A percentile compares a stretch with the other conserved stretches of the same genome.
Evolutionary conservation across 2,888 invertebrate species (phyloP).

Genomic region (Escarpia spicata): DNA sequence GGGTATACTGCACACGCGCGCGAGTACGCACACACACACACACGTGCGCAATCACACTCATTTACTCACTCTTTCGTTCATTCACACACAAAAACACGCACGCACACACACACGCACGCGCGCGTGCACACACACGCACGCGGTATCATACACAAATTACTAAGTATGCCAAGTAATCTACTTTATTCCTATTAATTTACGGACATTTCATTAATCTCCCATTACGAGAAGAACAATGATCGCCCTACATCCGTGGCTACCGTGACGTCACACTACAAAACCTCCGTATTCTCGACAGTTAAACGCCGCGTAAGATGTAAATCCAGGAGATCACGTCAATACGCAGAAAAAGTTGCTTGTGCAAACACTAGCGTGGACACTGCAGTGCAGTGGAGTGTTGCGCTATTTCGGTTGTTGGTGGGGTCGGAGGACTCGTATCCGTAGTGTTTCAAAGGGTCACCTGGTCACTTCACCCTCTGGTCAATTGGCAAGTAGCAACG

Average conservation of each 20-base stretch:
- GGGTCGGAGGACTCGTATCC: not conserved
- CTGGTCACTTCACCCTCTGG: not conserved
- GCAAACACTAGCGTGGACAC: not conserved
- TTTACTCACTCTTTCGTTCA: too few relatives aligned
- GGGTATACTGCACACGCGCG: too few relatives aligned
- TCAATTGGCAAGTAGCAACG: not conserved
- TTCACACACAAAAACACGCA: too few relatives aligned
- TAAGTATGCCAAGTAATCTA: not conserved
- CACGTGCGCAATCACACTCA: too few relatives aligned
- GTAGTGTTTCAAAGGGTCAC: not conserved
- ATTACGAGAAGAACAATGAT: not conserved
- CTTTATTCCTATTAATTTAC: not conserved
- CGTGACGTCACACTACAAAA: not conserved
- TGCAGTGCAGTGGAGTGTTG: not conserved
- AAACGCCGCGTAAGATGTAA: not conserved
- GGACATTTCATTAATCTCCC: not conserved
- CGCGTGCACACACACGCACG: not conserved
- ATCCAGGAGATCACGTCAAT: not conserved
- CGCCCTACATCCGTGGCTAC: not conserved
- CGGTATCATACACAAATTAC: not conserved
- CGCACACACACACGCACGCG: too few relatives aligned
- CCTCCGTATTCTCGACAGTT: not conserved
- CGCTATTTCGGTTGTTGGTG: not conserved
- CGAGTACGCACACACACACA: too few relatives aligned
- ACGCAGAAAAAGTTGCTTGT: not conserved